phyloP scores from a whole-genome alignment of 2,113 vertebrate species.

The Ardeotis arabs region DNA sequence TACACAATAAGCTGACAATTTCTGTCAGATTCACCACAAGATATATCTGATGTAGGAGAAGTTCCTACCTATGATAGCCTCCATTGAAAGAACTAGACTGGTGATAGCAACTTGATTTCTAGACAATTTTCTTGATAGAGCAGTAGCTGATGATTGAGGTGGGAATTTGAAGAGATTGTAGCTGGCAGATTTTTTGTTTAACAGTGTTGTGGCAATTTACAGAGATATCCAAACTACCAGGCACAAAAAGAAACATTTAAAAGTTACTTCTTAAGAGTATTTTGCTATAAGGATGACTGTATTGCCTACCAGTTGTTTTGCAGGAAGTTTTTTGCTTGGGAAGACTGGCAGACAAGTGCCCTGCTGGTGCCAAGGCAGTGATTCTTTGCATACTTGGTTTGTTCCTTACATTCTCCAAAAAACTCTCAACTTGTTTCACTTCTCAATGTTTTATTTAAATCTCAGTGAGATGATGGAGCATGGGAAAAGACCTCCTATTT shows the following conservation, averaged over 20 bases:
- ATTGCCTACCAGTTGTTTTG: not conserved
- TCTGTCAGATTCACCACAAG: not conserved
- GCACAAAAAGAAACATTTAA: not conserved
- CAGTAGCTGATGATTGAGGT: not conserved
- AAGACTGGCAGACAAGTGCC: not conserved
- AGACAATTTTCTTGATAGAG: not conserved
- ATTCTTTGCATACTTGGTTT: slow-evolving; percentile 47
- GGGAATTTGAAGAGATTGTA: not conserved
- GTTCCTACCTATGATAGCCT: not conserved
- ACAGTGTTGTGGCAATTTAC: not conserved
- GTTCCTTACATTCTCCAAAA: slow-evolving; percentile 57
- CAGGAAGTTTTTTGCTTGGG: not conserved
- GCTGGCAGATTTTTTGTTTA: not conserved
- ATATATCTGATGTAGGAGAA: not conserved
- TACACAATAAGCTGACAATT: not conserved
- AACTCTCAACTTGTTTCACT: slow-evolving; percentile 59
- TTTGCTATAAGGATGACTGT: not conserved
- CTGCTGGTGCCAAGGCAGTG: slow-evolving; percentile 21
- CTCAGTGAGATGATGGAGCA: slow-evolving; percentile 47
- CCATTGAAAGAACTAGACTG: not conserved
- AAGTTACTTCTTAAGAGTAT: not conserved
- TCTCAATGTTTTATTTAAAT: slow-evolving; percentile 73
- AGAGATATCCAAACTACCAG: not conserved
- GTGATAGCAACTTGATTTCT: not conserved
- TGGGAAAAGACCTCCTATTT: slow-evolving; percentile 58